These are phyloP conservation scores for Rhamphomyia laevipes DNA, from an alignment of 2,888 invertebrate species.

Conservation along the genomic window DNA sequence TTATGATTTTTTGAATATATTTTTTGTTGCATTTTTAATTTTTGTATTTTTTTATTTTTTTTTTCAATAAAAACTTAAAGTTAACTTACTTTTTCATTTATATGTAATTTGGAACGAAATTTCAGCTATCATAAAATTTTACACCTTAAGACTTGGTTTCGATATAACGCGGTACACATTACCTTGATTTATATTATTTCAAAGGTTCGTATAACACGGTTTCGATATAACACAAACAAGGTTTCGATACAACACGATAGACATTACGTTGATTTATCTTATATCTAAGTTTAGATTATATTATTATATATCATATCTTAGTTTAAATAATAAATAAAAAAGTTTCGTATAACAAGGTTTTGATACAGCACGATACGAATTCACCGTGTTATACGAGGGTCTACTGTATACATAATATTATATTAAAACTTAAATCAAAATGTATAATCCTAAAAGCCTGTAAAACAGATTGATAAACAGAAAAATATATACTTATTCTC, in stretches of 20 bases:
- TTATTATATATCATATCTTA: too few species aligned
- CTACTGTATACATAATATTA: too few species aligned
- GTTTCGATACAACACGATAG: neutral
- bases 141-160: constrained; percentile 2
- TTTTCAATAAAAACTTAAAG: neutral
- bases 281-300: too few species aligned
- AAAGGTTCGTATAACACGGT: neutral
- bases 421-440: too few species aligned
- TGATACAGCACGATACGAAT: too few species aligned
- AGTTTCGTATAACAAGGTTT: too few species aligned
- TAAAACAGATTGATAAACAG: too few species aligned
- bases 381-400: too few species aligned
- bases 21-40: neutral
- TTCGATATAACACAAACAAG: neutral
- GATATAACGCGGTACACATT: constrained; percentile 3
- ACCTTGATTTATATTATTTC: constrained; percentile 2
- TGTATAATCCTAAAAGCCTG: too few species aligned
- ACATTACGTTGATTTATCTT: neutral
- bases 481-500: too few species aligned
- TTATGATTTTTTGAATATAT: neutral
- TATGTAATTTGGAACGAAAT: constrained; percentile 2
- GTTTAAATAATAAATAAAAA: too few species aligned
- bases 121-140: constrained; percentile 2
- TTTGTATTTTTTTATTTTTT: neutral
- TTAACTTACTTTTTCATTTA: constrained; percentile 2